Evolutionary conservation across 2,888 invertebrate genomes (phyloP).

Genomic region (Dryocosmus kuriphilus): DNA sequence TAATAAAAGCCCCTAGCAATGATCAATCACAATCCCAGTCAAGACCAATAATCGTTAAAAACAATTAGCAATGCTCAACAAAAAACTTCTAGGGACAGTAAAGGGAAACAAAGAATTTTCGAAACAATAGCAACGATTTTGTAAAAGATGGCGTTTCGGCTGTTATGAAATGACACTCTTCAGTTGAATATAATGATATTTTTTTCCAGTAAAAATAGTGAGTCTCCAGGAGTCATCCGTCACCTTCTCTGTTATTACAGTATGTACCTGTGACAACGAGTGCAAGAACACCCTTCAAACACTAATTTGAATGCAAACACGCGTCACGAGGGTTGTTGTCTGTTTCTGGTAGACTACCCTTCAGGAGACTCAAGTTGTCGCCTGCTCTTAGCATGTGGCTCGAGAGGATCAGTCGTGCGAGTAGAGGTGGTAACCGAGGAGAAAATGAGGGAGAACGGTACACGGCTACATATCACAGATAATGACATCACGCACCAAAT

Average conservation of each 20-base stretch:
- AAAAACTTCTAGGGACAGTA: too few species aligned
- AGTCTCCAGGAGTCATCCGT: background rate
- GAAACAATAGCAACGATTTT: too few species aligned
- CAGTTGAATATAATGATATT: too few species aligned
- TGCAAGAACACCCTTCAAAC: constrained; percentile 60
- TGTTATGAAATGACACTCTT: too few species aligned
- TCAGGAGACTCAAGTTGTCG: constrained; percentile 29
- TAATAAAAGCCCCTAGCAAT: too few species aligned
- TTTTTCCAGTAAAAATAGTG: background rate
- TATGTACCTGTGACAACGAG: constrained; percentile 57
- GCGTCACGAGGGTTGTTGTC: constrained; percentile 51
- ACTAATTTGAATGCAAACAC: constrained; percentile 68
- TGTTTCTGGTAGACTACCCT: constrained; percentile 30
- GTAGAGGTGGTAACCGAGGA: constrained; percentile 32
- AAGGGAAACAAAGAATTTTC: too few species aligned
- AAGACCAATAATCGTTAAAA: too few species aligned
- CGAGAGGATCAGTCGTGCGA: constrained; percentile 24
- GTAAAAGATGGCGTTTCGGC: too few species aligned
- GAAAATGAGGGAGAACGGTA: constrained; percentile 21
- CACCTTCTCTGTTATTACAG: constrained; percentile 56
- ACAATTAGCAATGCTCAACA: too few species aligned
- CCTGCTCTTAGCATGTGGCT: constrained; percentile 12
- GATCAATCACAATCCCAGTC: too few species aligned
- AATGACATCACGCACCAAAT: constrained; percentile 9
- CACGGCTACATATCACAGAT: constrained; percentile 43